phyloP scores from a whole-genome alignment of 2,888 invertebrate genomes.

The Microctonus hyperodae region DNA sequence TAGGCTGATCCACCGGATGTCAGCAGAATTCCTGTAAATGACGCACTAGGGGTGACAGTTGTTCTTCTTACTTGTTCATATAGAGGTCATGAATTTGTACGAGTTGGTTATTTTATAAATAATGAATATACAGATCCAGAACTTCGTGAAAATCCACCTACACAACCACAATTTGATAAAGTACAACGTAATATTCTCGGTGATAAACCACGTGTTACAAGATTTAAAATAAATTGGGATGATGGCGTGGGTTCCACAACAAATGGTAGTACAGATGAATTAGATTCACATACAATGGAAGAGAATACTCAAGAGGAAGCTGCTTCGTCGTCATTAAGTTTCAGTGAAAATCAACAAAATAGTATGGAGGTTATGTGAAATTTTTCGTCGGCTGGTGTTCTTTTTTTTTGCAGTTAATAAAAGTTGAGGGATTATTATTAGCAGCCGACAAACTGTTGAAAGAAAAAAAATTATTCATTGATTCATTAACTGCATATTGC shows the following conservation, averaged over 20 bases:
- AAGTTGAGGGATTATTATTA: not conserved
- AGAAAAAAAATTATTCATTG: not conserved
- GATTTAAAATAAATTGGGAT: conserved; percentile 98
- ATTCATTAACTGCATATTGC: not conserved
- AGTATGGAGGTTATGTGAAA: conserved; percentile 63
- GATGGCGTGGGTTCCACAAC: conserved; percentile 65
- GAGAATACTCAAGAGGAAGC: conserved; percentile 56
- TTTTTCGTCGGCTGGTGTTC: not conserved
- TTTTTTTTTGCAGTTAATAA: not conserved
- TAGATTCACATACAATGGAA: conserved; percentile 52
- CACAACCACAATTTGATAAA: conserved; percentile 92
- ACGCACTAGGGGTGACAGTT: conserved; percentile 98
- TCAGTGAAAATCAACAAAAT: conserved; percentile 59
- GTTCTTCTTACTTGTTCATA: conserved; percentile 95
- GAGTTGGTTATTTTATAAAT: conserved; percentile 98
- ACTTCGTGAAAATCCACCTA: conserved; percentile 91
- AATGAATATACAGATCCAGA: conserved; percentile 96
- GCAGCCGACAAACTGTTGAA: not conserved
- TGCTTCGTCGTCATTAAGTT: conserved; percentile 55
- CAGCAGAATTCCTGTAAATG: conserved; percentile 91
- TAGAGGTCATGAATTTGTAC: conserved; percentile 88
- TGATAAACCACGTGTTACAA: conserved; percentile 86
- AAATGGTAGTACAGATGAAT: conserved; percentile 52
- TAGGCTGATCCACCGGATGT: conserved; percentile 96
- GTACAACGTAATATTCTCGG: conserved; percentile 69